Evolutionary conservation across 2,113 vertebrate species (phyloP).

Genomic region (Corythornis madagascariensis): DNA sequence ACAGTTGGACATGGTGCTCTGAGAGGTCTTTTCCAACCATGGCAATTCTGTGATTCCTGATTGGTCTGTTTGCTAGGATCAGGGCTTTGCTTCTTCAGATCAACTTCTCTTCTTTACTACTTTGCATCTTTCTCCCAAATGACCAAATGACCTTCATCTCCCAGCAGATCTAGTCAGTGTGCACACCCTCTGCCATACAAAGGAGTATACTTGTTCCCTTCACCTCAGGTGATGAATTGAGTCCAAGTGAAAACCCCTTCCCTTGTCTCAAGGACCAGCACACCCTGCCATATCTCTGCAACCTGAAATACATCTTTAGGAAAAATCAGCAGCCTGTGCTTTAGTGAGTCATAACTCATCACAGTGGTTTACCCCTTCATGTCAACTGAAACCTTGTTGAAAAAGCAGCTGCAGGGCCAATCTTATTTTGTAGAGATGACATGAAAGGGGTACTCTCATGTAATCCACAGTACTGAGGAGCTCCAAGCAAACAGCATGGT

Average conservation of each 20-base stretch:
- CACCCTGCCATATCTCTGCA: not conserved
- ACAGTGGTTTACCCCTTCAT: not conserved
- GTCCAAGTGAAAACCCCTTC: not conserved
- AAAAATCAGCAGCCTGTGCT: not conserved
- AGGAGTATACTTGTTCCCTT: not conserved
- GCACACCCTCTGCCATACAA: not conserved
- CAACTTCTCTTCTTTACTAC: not conserved
- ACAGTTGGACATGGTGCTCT: too few relatives aligned
- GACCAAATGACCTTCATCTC: not conserved
- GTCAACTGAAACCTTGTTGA: not conserved
- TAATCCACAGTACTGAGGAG: not conserved
- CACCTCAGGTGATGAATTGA: not conserved
- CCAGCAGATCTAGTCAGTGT: not conserved
- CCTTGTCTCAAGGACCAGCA: not conserved
- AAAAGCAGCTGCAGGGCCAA: not conserved
- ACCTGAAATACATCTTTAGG: not conserved
- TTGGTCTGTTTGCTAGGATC: not conserved
- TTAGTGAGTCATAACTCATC: not conserved
- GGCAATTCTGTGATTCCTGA: not conserved
- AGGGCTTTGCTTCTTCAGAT: not conserved
- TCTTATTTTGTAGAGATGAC: not conserved
- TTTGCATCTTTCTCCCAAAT: not conserved
- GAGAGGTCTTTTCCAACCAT: too few relatives aligned
- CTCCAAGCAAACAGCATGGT: not conserved
- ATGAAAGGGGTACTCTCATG: not conserved